Base-by-base conservation (phyloP, 2,888 invertebrate species). In the Spatulosminthurus flaviceps region DNA sequence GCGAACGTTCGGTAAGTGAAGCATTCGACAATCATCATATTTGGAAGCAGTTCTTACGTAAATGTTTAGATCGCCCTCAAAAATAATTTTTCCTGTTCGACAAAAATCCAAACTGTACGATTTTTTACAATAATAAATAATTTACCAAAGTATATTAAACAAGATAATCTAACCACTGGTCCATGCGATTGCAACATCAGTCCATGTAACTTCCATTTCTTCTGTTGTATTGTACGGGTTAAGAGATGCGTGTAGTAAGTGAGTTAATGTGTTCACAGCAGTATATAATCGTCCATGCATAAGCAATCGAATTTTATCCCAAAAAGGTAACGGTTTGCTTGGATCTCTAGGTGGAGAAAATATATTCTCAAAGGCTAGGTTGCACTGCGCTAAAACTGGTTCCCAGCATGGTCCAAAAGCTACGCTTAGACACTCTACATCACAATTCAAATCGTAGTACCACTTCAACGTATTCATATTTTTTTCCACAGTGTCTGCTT, bases 381-480 rank as follows among this genome's bases (percentile, higher is more conserved):
- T 95, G 88, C 94, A 94, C 86, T 96, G 95, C 0, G 96, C 95
- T 79, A 96, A 92, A 21, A 95, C 96, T 0, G 99, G 98, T 87
- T 99, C 99, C 99, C 99, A 99, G 88, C 98, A 98, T 0, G 98
- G 97, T 0, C 99, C 99, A 87, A 99, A 98, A 0, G 98, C 97
- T 87, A 97, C 95, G 87, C 94, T 93, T 87, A 92, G 95, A 84
- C 93, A 92, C 76, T 94, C 93, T 86, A 96, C 92, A 87, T 97
- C 96, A 89, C 96, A 96, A 88, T 96, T 96, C 79, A 99, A 91
- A 88, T 99, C 98, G 89, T 99, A 97, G 89, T 97, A 99, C 89
- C 96, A 98, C 88, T 99, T 99, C 64, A 98, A 90, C 0, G 97
- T 93, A 73, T 96, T 94, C 94, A 99, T 96, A 84, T 93, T 93